Evolutionary conservation across 1,140 invertebrate genomes (phyloP), one percentile per base, ranked within the genome.

Genomic region (Drosophila repleta): DNA sequence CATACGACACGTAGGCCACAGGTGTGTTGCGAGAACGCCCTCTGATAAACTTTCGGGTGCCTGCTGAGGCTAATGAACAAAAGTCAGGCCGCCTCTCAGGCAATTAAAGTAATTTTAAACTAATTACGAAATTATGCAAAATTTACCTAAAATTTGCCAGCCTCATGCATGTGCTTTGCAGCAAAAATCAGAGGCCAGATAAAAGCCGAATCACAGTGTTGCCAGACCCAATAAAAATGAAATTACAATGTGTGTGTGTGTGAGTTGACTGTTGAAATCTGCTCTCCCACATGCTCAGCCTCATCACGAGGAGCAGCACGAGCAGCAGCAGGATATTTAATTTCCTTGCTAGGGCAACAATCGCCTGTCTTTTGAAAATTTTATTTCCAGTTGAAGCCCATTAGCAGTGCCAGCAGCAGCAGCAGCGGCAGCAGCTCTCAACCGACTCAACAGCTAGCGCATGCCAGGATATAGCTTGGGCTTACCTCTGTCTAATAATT

Each of bases 41-140:
- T 37, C 20, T 41, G 80, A 83, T 83, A 75, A 85, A 75, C 55
- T 55, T 17, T 58, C 58, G 32, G 32, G 15, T 55, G n/a, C 60
- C 26, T 45, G 37, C 20, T n/a, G n/a, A 20, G 6, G 57, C 53
- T 71, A 72, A 72, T 67, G 64, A 67, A 61, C 37, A 48, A 65
- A 53, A 52, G 51, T 55, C 64, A n/a, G 35, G 13, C 39, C 53
- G 11, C 11, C 37, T 29, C 46, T n/a, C 20, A 45, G 43, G 66
- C 71, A 82, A 87, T 87, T 87, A 82, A 76, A 62, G 64, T 29
- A 48, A 62, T 79, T 87, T 79, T 65, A 61, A 80, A 81, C 71
- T 82, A 72, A 87, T 87, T 81, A 74, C 52, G 41, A 73, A 88
- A 82, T 87, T 85, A 85, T 85, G 82, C 83, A 81, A 71, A 81